phyloP scores from a whole-genome alignment of 2,113 vertebrate species.

The Scophthalmus maximus region DNA sequence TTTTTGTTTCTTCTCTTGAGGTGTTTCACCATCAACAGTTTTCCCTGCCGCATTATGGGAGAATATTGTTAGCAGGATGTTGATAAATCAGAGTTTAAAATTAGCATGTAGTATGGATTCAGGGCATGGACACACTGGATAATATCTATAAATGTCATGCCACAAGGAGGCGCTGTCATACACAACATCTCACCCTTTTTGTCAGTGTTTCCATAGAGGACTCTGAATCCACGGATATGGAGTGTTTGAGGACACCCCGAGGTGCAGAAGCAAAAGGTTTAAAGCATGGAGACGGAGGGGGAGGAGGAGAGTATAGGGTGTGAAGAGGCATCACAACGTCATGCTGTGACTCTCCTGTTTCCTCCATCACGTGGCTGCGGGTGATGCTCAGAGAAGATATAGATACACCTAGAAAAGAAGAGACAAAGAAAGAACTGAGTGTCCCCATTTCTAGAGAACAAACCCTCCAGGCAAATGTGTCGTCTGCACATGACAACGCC shows the following conservation, averaged over 20 bases:
- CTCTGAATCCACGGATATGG: slow-evolving; percentile 53
- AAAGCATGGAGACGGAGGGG: slow-evolving; percentile 12
- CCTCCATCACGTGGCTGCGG: slow-evolving; percentile 36
- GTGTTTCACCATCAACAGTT: too few species aligned
- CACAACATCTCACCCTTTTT: slow-evolving; percentile 75
- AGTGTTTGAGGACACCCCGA: slow-evolving; percentile 67
- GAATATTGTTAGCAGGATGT: neutral
- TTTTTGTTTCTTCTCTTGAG: too few species aligned
- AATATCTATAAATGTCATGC: neutral
- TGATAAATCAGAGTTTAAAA: too few species aligned
- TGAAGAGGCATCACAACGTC: neutral
- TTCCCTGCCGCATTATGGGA: neutral
- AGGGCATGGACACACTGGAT: neutral
- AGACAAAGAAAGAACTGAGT: slow-evolving; percentile 1
- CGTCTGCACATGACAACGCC: neutral
- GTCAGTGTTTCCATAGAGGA: slow-evolving; percentile 62
- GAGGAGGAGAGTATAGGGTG: neutral
- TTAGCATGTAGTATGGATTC: neutral
- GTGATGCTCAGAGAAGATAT: neutral
- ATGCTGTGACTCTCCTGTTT: slow-evolving; percentile 20
- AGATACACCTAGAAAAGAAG: slow-evolving; percentile 7
- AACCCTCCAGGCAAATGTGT: neutral
- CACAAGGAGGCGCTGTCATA: slow-evolving; percentile 31
- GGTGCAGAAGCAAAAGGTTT: slow-evolving; percentile 21
- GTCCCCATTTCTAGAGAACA: neutral